phyloP scores from a whole-genome alignment of 2,888 invertebrate species.

The Crioceris asparagi region DNA sequence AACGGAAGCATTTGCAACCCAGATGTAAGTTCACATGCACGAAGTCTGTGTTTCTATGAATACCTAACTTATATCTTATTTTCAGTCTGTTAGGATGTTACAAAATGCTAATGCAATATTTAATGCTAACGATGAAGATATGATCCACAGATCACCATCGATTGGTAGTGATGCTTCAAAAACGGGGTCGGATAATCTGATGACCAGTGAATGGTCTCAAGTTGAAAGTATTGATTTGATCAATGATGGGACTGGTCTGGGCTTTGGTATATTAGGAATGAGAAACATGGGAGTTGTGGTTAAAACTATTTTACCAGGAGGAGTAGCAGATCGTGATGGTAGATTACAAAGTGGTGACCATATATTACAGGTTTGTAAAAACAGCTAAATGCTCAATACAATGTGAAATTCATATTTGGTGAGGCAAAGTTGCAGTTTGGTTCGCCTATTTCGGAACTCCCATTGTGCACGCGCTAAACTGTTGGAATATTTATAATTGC shows the following conservation, averaged over 20 bases:
- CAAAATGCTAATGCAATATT: slow-evolving; percentile 65
- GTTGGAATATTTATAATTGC: too few relatives aligned
- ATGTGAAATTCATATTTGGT: too few relatives aligned
- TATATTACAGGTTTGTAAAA: slow-evolving; percentile 95
- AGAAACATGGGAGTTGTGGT: slow-evolving; percentile 98
- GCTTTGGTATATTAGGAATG: slow-evolving; percentile 97
- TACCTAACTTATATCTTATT: slow-evolving; percentile 8
- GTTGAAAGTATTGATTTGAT: slow-evolving; percentile 95
- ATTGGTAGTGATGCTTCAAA: slow-evolving; percentile 58
- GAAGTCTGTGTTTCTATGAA: background rate
- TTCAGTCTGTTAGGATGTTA: slow-evolving; percentile 54
- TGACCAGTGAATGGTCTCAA: slow-evolving; percentile 88
- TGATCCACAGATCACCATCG: slow-evolving; percentile 47
- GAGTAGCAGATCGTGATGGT: slow-evolving; percentile 96
- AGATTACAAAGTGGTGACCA: slow-evolving; percentile 95
- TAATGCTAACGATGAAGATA: slow-evolving; percentile 41
- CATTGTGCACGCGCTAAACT: too few relatives aligned
- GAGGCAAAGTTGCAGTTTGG: too few relatives aligned
- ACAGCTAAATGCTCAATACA: too few relatives aligned
- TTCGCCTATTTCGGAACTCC: too few relatives aligned
- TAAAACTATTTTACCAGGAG: slow-evolving; percentile 95
- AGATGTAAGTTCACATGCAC: slow-evolving; percentile 43
- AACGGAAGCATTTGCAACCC: slow-evolving; percentile 61
- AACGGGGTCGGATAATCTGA: slow-evolving; percentile 57
- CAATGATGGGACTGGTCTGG: slow-evolving; percentile 95